Conservation (phyloP, 2,888 invertebrate genomes). For the Venusia cambrica region DNA sequence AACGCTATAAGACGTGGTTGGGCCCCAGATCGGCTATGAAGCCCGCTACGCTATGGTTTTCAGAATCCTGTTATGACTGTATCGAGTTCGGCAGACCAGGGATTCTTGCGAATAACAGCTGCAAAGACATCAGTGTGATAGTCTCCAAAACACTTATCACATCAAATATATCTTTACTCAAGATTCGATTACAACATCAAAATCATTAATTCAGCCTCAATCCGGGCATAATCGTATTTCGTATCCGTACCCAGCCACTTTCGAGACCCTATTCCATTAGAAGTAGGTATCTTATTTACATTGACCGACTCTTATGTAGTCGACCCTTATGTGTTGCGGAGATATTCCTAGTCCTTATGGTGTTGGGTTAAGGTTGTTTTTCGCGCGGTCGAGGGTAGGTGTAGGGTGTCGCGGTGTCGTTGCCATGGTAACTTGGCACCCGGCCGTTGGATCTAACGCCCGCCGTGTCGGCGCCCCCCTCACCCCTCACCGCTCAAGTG, state of each 20-base stretch:
- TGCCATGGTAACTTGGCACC: slow-evolving; percentile 81
- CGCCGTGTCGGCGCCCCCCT: slow-evolving; percentile 81
- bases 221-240: slow-evolving; percentile 70
- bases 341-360: slow-evolving; percentile 43
- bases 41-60: too few relatives aligned
- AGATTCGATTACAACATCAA: slow-evolving; percentile 25
- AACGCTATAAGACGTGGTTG: too few relatives aligned
- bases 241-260: slow-evolving; percentile 68
- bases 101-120: too few relatives aligned
- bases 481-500: slow-evolving; percentile 75
- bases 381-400: slow-evolving; percentile 37
- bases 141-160: slow-evolving; percentile 10
- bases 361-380: slow-evolving; percentile 52
- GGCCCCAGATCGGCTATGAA: too few relatives aligned
- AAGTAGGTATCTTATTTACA: slow-evolving; percentile 79
- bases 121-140: too few relatives aligned
- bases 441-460: too few relatives aligned
- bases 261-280: slow-evolving; percentile 78
- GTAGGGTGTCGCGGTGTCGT: slow-evolving; percentile 74
- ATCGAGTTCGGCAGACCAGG: too few relatives aligned
- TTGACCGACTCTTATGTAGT: slow-evolving; percentile 79
- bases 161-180: slow-evolving; percentile 12
- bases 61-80: too few relatives aligned
- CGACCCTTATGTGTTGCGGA: slow-evolving; percentile 72
- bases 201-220: slow-evolving; percentile 35